These are phyloP conservation scores for Boloria euphrosyne DNA, from an alignment of 2,888 invertebrate species.

Conservation along the genomic window DNA sequence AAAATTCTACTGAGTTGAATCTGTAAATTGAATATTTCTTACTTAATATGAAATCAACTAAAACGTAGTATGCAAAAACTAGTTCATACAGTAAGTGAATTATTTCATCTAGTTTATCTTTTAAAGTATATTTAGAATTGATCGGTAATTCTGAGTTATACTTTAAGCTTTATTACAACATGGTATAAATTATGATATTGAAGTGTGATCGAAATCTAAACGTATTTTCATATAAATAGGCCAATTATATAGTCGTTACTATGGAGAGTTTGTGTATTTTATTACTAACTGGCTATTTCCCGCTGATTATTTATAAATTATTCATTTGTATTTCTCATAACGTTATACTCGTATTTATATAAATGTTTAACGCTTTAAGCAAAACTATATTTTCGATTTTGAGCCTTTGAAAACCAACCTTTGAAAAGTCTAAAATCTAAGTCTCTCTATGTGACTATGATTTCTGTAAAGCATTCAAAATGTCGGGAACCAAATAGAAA, in stretches of 20 bases:
- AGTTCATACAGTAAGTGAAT: neutral
- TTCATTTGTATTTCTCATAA: constrained; percentile 1
- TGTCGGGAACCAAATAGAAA: too few species aligned
- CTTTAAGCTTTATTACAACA: constrained; percentile 21
- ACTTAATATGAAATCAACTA: neutral
- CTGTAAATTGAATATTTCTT: too few species aligned
- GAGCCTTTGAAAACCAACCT: too few species aligned
- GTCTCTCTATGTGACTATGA: too few species aligned
- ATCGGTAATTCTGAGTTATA: constrained; percentile 27
- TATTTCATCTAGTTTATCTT: constrained; percentile 19
- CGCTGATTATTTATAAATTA: constrained; percentile 1
- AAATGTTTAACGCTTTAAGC: neutral
- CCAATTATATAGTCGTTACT: constrained; percentile 30
- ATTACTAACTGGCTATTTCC: constrained; percentile 11
- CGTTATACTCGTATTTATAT: constrained; percentile 2
- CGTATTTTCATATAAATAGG: constrained; percentile 29
- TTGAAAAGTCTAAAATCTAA: too few species aligned
- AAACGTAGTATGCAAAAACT: neutral
- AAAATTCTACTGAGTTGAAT: too few species aligned
- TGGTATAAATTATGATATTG: constrained; percentile 32
- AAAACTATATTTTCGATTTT: too few species aligned
- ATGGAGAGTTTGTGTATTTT: neutral
- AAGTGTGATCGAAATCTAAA: constrained; percentile 30
- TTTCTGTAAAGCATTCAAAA: too few species aligned
- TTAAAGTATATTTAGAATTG: constrained; percentile 18